Conservation (phyloP, 2,888 invertebrate species). For the Dicyrtoma fusca region DNA sequence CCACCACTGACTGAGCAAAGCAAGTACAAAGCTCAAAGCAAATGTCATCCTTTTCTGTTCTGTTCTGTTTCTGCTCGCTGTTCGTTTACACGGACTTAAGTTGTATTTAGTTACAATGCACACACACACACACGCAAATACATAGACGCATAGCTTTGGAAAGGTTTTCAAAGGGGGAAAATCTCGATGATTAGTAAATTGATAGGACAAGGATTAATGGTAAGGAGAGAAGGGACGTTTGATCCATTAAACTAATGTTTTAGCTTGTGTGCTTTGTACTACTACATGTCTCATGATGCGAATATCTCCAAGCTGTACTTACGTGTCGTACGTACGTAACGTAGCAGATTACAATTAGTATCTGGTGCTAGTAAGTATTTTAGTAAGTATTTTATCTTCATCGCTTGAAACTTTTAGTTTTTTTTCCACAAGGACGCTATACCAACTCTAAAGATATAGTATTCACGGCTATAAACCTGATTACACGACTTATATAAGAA, state of each 20-base stretch:
- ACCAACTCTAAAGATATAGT: too few relatives aligned
- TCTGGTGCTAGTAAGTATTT: background rate
- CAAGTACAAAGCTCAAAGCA: too few relatives aligned
- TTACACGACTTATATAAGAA: too few relatives aligned
- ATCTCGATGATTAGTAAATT: slow-evolving; percentile 27
- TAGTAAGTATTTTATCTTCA: slow-evolving; percentile 8
- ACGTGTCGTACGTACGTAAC: background rate
- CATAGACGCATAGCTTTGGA: background rate
- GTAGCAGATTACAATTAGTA: background rate
- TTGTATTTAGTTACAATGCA: background rate
- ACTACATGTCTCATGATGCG: background rate
- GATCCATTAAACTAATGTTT: slow-evolving; percentile 20
- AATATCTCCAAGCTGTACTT: too few relatives aligned
- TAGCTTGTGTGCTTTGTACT: background rate
- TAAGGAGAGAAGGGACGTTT: slow-evolving; percentile 16
- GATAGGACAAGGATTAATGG: slow-evolving; percentile 34
- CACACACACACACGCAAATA: background rate
- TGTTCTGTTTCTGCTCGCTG: too few relatives aligned
- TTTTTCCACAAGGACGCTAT: too few relatives aligned
- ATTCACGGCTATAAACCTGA: too few relatives aligned
- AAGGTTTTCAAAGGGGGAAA: background rate
- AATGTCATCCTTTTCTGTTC: too few relatives aligned
- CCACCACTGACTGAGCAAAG: too few relatives aligned
- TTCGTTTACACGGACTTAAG: too few relatives aligned
- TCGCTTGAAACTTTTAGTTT: too few relatives aligned